These are phyloP conservation scores for Drosophila macrospina DNA, from an alignment of 2,888 invertebrate species.

Conservation along the genomic window DNA sequence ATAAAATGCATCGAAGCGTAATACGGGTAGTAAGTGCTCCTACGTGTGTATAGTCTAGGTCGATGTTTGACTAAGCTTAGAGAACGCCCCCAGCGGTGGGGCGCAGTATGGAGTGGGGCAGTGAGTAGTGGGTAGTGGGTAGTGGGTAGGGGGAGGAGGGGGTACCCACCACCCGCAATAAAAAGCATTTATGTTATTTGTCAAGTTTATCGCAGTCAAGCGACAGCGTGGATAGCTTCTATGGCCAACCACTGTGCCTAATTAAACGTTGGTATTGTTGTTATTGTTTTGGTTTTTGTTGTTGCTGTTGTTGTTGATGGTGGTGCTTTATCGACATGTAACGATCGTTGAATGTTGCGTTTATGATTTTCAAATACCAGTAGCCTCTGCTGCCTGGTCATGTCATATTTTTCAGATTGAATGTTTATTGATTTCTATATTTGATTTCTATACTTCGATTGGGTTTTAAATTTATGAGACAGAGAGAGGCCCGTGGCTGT, in stretches of 20 bases:
- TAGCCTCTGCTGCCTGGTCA: slow-evolving; percentile 37
- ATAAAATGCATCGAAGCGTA: slow-evolving; percentile 69
- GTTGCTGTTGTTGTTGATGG: slow-evolving; percentile 7
- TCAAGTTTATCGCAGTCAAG: slow-evolving; percentile 68
- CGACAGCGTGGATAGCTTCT: slow-evolving; percentile 17
- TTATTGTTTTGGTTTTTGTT: too few species aligned
- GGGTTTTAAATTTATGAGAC: slow-evolving; percentile 58
- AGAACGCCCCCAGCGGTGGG: neutral
- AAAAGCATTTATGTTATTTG: slow-evolving; percentile 81
- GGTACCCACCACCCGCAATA: slow-evolving; percentile 78
- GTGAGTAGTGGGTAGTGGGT: too few species aligned
- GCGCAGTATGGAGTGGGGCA: too few species aligned
- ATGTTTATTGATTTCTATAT: slow-evolving; percentile 57
- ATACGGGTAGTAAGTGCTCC: slow-evolving; percentile 67
- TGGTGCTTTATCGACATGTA: slow-evolving; percentile 68
- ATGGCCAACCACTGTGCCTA: slow-evolving; percentile 47
- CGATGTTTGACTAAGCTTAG: slow-evolving; percentile 57
- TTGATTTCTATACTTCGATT: slow-evolving; percentile 62
- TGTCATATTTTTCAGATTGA: slow-evolving; percentile 64
- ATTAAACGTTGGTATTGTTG: slow-evolving; percentile 51
- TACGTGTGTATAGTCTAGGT: slow-evolving; percentile 21
- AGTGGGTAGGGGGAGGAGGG: slow-evolving; percentile 1
- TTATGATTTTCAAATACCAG: slow-evolving; percentile 76
- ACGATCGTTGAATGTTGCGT: slow-evolving; percentile 66
- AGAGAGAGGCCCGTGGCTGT: neutral